These are phyloP conservation scores for Limnothrissa miodon DNA, from an alignment of 2,113 vertebrate genomes.

Conservation along the genomic window DNA sequence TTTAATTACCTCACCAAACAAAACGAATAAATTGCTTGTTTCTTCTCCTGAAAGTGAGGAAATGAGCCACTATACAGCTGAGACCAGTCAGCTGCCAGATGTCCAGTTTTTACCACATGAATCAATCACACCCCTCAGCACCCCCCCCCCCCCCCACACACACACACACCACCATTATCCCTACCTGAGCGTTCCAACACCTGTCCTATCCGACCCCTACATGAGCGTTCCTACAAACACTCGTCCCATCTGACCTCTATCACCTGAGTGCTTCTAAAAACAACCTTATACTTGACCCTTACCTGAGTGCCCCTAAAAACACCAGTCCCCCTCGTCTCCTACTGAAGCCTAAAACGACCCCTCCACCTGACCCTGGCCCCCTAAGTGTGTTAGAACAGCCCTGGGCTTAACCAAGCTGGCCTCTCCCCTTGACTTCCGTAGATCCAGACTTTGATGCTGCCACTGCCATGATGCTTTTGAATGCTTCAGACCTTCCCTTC, in stretches of 20 bases:
- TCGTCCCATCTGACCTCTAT: too few relatives aligned
- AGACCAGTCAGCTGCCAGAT: not conserved
- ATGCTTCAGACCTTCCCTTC: constrained; percentile 82
- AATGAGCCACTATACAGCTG: not conserved
- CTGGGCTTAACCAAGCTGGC: constrained; percentile 60
- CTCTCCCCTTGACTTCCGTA: constrained; percentile 68
- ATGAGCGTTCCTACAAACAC: too few relatives aligned
- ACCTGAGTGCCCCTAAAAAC: too few relatives aligned
- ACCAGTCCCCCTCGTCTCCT: too few relatives aligned
- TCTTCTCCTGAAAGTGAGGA: not conserved
- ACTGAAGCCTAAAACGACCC: too few relatives aligned
- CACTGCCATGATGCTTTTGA: constrained; percentile 86
- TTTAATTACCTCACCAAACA: not conserved
- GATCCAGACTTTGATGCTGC: constrained; percentile 84
- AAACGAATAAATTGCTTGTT: not conserved
- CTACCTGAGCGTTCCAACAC: too few relatives aligned
- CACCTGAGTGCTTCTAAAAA: too few relatives aligned
- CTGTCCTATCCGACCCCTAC: too few relatives aligned
- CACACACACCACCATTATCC: too few relatives aligned
- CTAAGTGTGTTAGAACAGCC: not conserved
- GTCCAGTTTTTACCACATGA: not conserved
- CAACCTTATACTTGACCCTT: too few relatives aligned
- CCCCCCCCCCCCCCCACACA: too few relatives aligned
- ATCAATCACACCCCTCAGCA: not conserved
- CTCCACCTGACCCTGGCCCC: not conserved